Conservation (phyloP, 1,140 invertebrate genomes). For the Scaptodrosophila lebanonensis region DNA sequence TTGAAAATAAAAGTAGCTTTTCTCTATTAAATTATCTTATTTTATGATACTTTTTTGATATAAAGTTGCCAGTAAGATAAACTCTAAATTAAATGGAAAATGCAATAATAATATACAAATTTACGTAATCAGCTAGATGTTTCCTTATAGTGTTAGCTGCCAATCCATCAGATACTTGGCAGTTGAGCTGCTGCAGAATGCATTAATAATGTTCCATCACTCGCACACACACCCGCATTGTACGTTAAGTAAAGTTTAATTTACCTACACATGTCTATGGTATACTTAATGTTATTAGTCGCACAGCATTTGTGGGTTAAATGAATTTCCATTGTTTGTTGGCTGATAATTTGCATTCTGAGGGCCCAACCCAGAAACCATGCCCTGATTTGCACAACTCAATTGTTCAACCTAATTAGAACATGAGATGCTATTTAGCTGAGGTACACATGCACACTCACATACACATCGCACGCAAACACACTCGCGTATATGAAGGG, state of each 20-base stretch:
- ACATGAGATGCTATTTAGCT: constrained; percentile 2
- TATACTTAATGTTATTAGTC: constrained; percentile 35
- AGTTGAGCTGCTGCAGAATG: too few relatives aligned
- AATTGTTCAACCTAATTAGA: constrained; percentile 35
- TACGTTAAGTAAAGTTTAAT: constrained; percentile 11
- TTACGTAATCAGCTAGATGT: too few relatives aligned
- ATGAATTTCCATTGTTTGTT: constrained; percentile 44
- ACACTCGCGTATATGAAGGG: neutral
- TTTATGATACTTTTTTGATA: too few relatives aligned
- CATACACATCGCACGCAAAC: neutral
- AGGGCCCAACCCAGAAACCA: neutral
- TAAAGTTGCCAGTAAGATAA: too few relatives aligned
- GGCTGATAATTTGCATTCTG: constrained; percentile 34
- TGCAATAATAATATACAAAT: too few relatives aligned
- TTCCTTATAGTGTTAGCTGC: too few relatives aligned
- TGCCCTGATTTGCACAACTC: constrained; percentile 20
- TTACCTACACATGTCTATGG: constrained; percentile 31
- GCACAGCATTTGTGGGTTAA: constrained; percentile 33
- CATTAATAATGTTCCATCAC: too few relatives aligned
- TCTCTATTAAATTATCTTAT: too few relatives aligned
- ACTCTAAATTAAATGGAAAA: too few relatives aligned
- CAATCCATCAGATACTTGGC: too few relatives aligned
- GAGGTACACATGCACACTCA: too few relatives aligned
- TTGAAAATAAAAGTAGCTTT: too few relatives aligned
- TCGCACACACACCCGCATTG: constrained; percentile 3